phyloP scores from a whole-genome alignment of 2,113 vertebrate species.

The Mesitornis unicolor region DNA sequence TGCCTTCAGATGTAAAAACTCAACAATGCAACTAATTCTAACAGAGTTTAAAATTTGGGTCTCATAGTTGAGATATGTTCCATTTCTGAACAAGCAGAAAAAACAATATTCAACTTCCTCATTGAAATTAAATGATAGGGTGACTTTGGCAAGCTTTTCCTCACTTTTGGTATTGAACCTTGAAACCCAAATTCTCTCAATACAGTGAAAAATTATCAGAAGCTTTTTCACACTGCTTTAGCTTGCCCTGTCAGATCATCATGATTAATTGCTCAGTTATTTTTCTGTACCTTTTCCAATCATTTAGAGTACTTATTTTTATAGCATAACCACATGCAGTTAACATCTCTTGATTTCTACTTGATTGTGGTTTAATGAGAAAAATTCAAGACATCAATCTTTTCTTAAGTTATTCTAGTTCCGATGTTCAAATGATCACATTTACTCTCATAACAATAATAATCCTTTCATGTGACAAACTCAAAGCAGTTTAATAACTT shows the following conservation, averaged over 20 bases:
- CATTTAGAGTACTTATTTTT: conserved; percentile 26
- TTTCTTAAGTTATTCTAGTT: background rate
- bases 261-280: conserved; percentile 22
- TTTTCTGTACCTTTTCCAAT: conserved; percentile 18
- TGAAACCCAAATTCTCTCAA: background rate
- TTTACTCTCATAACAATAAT: background rate
- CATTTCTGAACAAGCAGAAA: background rate
- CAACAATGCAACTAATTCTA: background rate
- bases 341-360: conserved; percentile 18
- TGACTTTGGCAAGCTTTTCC: background rate
- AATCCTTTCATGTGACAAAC: background rate
- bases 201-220: background rate
- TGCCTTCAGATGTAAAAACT: background rate
- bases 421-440: background rate
- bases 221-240: background rate
- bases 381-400: conserved; percentile 39
- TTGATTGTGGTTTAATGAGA: conserved; percentile 17
- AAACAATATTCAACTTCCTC: background rate
- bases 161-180: background rate
- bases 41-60: background rate
- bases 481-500: background rate
- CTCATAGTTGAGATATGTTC: background rate
- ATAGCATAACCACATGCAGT: background rate
- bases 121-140: background rate
- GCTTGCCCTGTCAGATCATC: conserved; percentile 1